phyloP scores from a whole-genome alignment of 2,888 invertebrate genomes.

The Silvanus unidentatus region DNA sequence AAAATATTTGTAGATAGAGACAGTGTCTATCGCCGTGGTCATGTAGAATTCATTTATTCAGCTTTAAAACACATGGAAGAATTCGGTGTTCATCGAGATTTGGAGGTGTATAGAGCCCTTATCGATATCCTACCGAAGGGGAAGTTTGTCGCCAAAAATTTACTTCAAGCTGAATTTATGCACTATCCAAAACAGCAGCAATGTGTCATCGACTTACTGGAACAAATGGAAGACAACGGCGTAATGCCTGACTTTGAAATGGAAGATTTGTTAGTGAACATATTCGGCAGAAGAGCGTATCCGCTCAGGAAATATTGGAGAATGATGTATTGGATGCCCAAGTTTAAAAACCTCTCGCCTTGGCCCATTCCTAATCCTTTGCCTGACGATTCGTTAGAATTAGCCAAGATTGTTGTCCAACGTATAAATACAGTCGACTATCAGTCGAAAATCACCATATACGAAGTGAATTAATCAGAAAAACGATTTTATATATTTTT shows the following conservation, averaged over 20 bases:
- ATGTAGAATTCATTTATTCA: constrained; percentile 91
- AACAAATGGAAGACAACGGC: constrained; percentile 87
- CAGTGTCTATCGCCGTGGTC: constrained; percentile 64
- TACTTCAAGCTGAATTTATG: constrained; percentile 83
- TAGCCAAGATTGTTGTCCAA: constrained; percentile 76
- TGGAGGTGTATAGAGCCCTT: constrained; percentile 79
- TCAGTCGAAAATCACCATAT: constrained; percentile 59
- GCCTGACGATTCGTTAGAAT: constrained; percentile 69
- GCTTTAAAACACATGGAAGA: constrained; percentile 84
- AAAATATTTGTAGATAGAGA: constrained; percentile 67
- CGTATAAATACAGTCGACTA: constrained; percentile 81
- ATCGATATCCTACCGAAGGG: constrained; percentile 85
- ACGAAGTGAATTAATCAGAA: constrained; percentile 52
- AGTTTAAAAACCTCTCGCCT: constrained; percentile 84
- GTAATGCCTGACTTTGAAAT: constrained; percentile 90
- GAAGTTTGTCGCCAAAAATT: constrained; percentile 74
- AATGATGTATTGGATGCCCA: constrained; percentile 90
- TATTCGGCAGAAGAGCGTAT: constrained; percentile 74
- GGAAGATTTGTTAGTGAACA: constrained; percentile 72
- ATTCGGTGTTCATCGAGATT: constrained; percentile 81
- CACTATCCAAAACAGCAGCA: constrained; percentile 96
- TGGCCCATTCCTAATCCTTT: constrained; percentile 74
- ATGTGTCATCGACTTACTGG: constrained; percentile 81
- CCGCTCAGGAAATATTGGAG: constrained; percentile 71
- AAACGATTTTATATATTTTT: not conserved